A percentile compares a stretch with the other conserved stretches of the same genome.
Conservation (phyloP, 2,113 vertebrate genomes). For the Syngnathus typhle region DNA sequence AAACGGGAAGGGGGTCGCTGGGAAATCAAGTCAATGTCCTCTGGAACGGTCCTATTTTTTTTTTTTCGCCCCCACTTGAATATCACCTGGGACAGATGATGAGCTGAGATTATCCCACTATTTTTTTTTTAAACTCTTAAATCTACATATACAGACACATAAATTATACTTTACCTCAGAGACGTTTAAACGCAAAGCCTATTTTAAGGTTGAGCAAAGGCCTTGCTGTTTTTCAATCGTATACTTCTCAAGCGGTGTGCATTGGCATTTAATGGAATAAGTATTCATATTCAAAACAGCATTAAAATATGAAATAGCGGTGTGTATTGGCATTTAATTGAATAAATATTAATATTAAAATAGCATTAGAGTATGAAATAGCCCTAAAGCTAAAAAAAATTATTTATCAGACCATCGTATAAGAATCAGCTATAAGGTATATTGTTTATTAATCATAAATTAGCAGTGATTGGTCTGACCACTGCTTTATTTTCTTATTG, state of each 20-base stretch:
- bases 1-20: constrained; percentile 16
- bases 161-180: neutral
- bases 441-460: too few relatives aligned
- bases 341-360: neutral
- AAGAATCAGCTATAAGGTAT: too few relatives aligned
- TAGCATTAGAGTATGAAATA: neutral
- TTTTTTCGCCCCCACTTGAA: constrained; percentile 31
- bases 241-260: neutral
- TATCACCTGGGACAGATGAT: constrained; percentile 53
- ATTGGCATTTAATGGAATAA: neutral
- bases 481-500: too few relatives aligned
- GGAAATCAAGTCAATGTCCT: constrained; percentile 41
- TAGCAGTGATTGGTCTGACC: too few relatives aligned
- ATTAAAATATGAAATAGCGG: neutral
- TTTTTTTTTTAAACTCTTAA: constrained; percentile 19
- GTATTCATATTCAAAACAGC: neutral
- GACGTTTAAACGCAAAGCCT: constrained; percentile 1
- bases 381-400: neutral
- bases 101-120: constrained; percentile 36
- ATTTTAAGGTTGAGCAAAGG: constrained; percentile 6
- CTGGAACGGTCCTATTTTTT: constrained; percentile 54
- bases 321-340: neutral
- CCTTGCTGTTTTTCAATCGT: constrained; percentile 1
- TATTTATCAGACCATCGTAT: too few relatives aligned
- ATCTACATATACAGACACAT: constrained; percentile 15